Evolutionary conservation across 2,113 vertebrate species (phyloP).

Genomic region (Oophaga pumilio): DNA sequence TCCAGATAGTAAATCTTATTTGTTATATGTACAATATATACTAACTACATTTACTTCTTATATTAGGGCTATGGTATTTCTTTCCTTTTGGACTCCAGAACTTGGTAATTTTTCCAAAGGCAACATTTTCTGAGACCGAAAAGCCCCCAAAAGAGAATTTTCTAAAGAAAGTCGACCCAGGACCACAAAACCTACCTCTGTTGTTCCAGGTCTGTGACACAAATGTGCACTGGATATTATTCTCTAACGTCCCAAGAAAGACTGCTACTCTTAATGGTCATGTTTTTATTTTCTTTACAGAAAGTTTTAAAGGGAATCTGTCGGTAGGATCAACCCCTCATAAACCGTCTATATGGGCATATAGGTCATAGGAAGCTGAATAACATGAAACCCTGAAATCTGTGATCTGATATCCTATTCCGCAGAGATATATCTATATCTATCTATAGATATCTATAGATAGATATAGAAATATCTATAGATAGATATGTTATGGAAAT

Average conservation of each 20-base stretch:
- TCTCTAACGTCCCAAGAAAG: too few species aligned
- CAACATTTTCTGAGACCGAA: conserved; percentile 68
- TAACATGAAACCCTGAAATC: too few species aligned
- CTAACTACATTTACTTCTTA: not conserved
- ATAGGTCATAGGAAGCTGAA: too few species aligned
- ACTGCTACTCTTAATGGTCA: not conserved
- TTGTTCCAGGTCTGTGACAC: conserved; percentile 66
- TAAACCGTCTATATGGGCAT: too few species aligned
- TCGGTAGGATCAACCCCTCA: too few species aligned
- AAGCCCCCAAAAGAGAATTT: conserved; percentile 53
- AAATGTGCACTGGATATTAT: not conserved
- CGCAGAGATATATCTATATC: too few species aligned
- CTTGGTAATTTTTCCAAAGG: conserved; percentile 42
- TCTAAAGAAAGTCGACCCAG: conserved; percentile 34
- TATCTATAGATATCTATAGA: too few species aligned
- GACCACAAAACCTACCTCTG: conserved; percentile 50
- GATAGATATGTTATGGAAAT: too few species aligned
- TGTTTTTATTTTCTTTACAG: not conserved
- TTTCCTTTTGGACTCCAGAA: conserved; percentile 68
- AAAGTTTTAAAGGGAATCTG: not conserved
- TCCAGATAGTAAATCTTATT: too few species aligned
- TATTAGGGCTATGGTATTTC: conserved; percentile 74
- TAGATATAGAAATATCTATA: too few species aligned
- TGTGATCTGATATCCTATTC: too few species aligned
- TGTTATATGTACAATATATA: not conserved